Evolutionary conservation across 1,140 invertebrate species (phyloP).

Genomic region (Spodoptera litura): DNA sequence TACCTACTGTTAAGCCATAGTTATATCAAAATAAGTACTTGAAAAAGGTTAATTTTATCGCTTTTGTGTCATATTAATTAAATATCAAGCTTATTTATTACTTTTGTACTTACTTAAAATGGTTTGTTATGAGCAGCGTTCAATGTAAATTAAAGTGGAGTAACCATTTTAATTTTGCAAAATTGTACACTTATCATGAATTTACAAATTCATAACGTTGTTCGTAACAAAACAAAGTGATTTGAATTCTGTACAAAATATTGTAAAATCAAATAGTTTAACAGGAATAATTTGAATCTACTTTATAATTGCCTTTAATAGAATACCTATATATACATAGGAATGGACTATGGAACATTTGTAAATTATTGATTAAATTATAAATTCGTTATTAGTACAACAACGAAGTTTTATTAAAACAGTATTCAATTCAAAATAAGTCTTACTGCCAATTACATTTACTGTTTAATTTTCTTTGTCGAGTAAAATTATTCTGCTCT

Average conservation of each 20-base stretch:
- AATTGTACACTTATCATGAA: too few species aligned
- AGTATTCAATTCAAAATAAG: neutral
- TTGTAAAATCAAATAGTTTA: slow-evolving; percentile 9
- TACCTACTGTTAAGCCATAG: slow-evolving; percentile 34
- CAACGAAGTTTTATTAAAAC: slow-evolving; percentile 46
- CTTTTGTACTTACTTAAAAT: slow-evolving; percentile 15
- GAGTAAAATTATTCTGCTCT: neutral
- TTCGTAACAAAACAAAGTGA: slow-evolving; percentile 17
- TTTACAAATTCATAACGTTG: neutral
- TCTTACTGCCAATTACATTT: neutral
- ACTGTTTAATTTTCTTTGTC: neutral
- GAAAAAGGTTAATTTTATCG: slow-evolving; percentile 45
- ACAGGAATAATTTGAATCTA: slow-evolving; percentile 30
- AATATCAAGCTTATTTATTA: slow-evolving; percentile 44
- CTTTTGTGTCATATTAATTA: slow-evolving; percentile 49
- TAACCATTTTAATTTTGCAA: too few species aligned
- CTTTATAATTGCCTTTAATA: slow-evolving; percentile 38
- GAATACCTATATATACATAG: slow-evolving; percentile 24
- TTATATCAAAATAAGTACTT: slow-evolving; percentile 25
- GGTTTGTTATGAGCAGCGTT: slow-evolving; percentile 30
- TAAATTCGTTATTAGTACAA: slow-evolving; percentile 62
- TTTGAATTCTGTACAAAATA: slow-evolving; percentile 31
- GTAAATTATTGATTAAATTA: slow-evolving; percentile 65
- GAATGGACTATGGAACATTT: slow-evolving; percentile 45
- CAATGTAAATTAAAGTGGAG: neutral